Evolutionary conservation across 2,888 invertebrate species (phyloP).

Genomic region (Gnatocerus cornutus): DNA sequence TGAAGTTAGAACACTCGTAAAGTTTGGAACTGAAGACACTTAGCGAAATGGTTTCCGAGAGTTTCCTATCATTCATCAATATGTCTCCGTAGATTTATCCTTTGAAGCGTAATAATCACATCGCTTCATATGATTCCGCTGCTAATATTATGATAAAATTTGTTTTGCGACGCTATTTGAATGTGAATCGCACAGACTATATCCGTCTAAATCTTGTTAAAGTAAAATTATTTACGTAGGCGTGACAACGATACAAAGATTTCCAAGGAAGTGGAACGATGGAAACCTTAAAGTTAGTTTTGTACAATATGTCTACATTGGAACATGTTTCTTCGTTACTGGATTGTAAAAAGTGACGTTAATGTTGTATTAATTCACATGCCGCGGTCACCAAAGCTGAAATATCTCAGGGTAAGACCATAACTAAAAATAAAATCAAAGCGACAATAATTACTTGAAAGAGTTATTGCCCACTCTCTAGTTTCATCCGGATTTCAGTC

Average conservation of each 20-base stretch:
- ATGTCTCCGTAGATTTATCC: slow-evolving; percentile 39
- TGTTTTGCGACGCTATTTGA: slow-evolving; percentile 30
- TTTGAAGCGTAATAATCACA: slow-evolving; percentile 32
- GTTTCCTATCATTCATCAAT: slow-evolving; percentile 32
- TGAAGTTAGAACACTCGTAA: slow-evolving; percentile 15
- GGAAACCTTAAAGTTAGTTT: slow-evolving; percentile 36
- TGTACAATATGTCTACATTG: slow-evolving; percentile 13
- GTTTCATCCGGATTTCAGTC: slow-evolving; percentile 15
- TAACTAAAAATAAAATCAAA: slow-evolving; percentile 35
- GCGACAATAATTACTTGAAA: slow-evolving; percentile 27
- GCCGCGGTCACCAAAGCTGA: slow-evolving; percentile 54
- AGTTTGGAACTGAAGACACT: slow-evolving; percentile 22
- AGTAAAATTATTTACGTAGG: slow-evolving; percentile 41
- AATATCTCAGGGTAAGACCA: slow-evolving; percentile 52
- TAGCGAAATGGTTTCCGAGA: slow-evolving; percentile 14
- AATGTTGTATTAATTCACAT: slow-evolving; percentile 37
- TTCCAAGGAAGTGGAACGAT: slow-evolving; percentile 20
- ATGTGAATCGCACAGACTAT: slow-evolving; percentile 10
- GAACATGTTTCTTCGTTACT: slow-evolving; percentile 27
- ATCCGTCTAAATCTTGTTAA: slow-evolving; percentile 30
- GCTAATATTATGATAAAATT: slow-evolving; percentile 36
- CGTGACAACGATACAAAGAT: slow-evolving; percentile 37
- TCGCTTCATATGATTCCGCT: slow-evolving; percentile 27
- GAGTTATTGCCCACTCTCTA: slow-evolving; percentile 30
- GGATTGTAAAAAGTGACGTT: slow-evolving; percentile 27